Evolutionary conservation across 2,888 invertebrate genomes (phyloP), one percentile per base, ranked within the genome.

Genomic region (Busseola fusca): DNA sequence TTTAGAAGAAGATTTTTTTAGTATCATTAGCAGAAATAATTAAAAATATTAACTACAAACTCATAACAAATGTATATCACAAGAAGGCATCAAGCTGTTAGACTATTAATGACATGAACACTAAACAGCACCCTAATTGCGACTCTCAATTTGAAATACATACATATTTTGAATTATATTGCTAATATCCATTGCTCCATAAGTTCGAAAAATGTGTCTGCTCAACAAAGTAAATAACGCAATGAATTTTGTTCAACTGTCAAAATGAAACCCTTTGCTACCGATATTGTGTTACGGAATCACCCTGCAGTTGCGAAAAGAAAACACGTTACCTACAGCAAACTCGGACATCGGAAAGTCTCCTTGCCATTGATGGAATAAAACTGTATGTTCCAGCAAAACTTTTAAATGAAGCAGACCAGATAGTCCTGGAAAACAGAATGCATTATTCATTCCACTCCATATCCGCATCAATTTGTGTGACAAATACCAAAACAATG

Each of bases 401-500:
- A 59, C 37, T 18, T 52, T 21, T 37, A 63, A 52, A 69, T 42
- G 30, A 40, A 74, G 14, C 62, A 21, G 34, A 54, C 34, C 0
- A 58, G 18, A 42, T 16, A 25, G 16, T 57, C 40, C 27, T 10
- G 3, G 18, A 37, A 58, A 34, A 54, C 10, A 34, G 30, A 81
- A 63, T 59, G 69, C 77, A 76, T 71, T 78, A 54, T 67, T 60
- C 60, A n/a, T 62, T 45, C 25, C 50, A 67, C 60, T 69, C 50
- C 14, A 69, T 57, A 72, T 76, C 62, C 48, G 25, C 57, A 52
- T 76, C 69, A 69, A 74, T 77, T 76, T 62, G 65, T 65, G 77
- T 72, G 71, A 78, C 75, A 77, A 72, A 78, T 77, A 60, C 74
- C 80, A 80, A 80, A 84, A 80, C 80, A 83, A 72, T 76, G 57